Base-by-base conservation (phyloP, 2,113 vertebrate genomes). In the Cynocephalus volans region DNA sequence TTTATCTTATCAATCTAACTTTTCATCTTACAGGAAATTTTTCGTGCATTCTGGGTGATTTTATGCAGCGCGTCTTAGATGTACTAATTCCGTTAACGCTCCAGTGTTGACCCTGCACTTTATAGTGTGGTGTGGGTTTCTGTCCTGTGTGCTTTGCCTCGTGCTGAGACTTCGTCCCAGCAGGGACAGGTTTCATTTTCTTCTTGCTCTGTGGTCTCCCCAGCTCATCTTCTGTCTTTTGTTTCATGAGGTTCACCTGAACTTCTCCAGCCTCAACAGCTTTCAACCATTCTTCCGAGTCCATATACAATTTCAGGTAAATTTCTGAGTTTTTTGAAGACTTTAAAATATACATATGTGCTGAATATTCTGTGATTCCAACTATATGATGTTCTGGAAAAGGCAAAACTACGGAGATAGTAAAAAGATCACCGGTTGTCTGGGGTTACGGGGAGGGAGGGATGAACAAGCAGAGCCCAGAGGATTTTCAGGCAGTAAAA, bases 91-190 rank as follows among this genome's bases (percentile, higher is more conserved):
- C 33, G 28, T 33, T 54, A 65, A 26, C 33, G 21, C 41, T 15
- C 41, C 45, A 31, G 41, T 52, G 36, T 23, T 73, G 15, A 45
- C 10, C 60, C 75, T 41, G 8, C 12, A 3, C 13, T 56, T 50
- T 45, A 0, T 2, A 28, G 9, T 2, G 14, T 10, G 45, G 9
- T 13, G 56, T 1, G 0, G 48, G 14, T 19, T 41, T 6, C 1
- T 0, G 0, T 12, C 11, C 23, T 8, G 3, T 0, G 12, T 13
- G 58, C 41, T 1, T 7, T 0, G 3, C 41, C 45, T 15, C 4
- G 45, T 28, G 33, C 9, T 2, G 0, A 0, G 14, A 4, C 24
- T 31, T 80, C 33, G 31, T 15, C 58, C 23, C 2, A 0, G 24
- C 26, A 1, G 0, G 5, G 5, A 9, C 19, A 11, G 12, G 2